Conservation (phyloP, 2,888 invertebrate genomes). For the Seladonia tumulorum region DNA sequence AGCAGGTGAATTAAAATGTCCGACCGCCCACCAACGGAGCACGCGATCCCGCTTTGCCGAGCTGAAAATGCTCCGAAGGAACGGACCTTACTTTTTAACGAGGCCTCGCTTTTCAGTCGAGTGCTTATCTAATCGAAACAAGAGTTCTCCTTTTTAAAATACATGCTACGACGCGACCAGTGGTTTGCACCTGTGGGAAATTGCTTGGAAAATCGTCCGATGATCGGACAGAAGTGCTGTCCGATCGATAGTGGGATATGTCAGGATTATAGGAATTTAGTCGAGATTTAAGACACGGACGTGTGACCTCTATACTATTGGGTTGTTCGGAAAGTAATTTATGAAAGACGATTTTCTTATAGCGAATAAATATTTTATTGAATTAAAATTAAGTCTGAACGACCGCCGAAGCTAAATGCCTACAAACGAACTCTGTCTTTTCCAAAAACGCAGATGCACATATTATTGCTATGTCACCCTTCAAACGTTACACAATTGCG, state of each 20-base stretch:
- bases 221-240: neutral
- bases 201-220: neutral
- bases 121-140: conserved; percentile 46
- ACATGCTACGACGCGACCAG: neutral
- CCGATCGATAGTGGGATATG: neutral
- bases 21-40: conserved; percentile 55
- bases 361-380: too few species aligned
- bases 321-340: too few species aligned
- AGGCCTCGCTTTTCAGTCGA: conserved; percentile 37
- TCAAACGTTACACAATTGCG: too few species aligned
- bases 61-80: conserved; percentile 39
- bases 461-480: too few species aligned
- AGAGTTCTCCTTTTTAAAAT: neutral
- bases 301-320: too few species aligned
- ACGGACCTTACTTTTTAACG: conserved; percentile 56
- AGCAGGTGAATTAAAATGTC: conserved; percentile 65
- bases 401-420: too few species aligned
- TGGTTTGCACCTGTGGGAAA: neutral
- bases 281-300: too few species aligned
- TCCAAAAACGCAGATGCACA: too few species aligned
- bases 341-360: too few species aligned
- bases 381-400: too few species aligned
- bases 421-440: too few species aligned
- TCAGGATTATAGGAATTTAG: too few species aligned
- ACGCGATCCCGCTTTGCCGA: conserved; percentile 34